Evolutionary conservation across 2,888 invertebrate species (phyloP), one percentile per base, ranked within the genome.

Genomic region (Sarcophaga subvicina): DNA sequence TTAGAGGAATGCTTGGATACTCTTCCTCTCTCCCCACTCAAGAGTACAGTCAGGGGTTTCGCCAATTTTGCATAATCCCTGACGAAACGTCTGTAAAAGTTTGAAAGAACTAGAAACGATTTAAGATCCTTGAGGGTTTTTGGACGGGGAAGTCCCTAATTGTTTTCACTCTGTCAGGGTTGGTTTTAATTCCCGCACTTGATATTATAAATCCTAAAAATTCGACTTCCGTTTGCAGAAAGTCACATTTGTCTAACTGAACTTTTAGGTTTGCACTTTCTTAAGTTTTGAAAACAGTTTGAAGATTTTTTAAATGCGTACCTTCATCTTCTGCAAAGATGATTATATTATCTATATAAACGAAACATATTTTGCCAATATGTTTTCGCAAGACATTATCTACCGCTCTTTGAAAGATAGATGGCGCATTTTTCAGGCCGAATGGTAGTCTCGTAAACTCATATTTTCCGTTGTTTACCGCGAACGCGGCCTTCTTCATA

Each of bases 1-100:
- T 27, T 37, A 17, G 64, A 27, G 17, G 25, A 64, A 75, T 20
- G 54, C 63, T 22, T 59, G 12, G 60, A 27, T 54, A 62, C 69
- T 60, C 62, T 49, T 37, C 64, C 64, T 14, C 17, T 37, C 17
- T 64, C 64, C 64, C 62, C 22, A 25, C 62, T 63, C 62, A 63
- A 20, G 25, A 25, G 25, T 14, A 64, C 27, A 17, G 64, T 25
- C 17, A 27, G 6, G 27, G 27, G 27, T 27, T 27, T 27, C 27
- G 27, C 5, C 27, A 27, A 27, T 27, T 27, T 67, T 67, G 73
- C 45, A 25, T 47, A 73, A 11, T 73, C 63, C 63, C 22, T 62
- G 72, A 72, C 60, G 20, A 72, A 72, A 11, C 72, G 12, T 72
- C 72, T 60, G 37, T 66, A 66, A 66, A 22, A 66, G n/a, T 66